phyloP scores from a whole-genome alignment of 2,888 invertebrate species.

The Drosophila macrospina region DNA sequence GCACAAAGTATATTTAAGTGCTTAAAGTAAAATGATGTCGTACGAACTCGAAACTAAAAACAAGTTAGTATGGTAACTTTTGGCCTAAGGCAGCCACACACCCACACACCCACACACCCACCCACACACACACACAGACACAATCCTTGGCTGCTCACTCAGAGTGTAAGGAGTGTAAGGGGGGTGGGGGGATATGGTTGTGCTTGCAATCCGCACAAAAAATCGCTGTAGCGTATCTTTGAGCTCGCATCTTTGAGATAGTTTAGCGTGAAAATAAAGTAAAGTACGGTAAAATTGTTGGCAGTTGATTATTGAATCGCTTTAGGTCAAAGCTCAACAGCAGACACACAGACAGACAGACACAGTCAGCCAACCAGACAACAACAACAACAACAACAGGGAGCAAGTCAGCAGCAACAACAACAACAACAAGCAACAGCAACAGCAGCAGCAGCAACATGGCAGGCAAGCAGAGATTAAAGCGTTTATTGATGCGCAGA shows the following conservation, averaged over 20 bases:
- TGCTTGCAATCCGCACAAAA: conserved; percentile 74
- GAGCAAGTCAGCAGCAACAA: conserved; percentile 50
- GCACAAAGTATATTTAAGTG: conserved; percentile 83
- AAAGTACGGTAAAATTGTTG: conserved; percentile 81
- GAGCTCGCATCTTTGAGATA: conserved; percentile 81
- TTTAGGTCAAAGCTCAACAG: conserved; percentile 81
- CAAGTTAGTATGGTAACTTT: conserved; percentile 82
- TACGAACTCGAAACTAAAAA: conserved; percentile 83
- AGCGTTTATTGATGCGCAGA: conserved; percentile 81
- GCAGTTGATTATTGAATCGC: conserved; percentile 81
- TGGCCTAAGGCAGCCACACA: conserved; percentile 72
- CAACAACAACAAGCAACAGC: conserved; percentile 48
- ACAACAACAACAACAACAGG: conserved; percentile 38
- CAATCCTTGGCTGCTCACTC: background rate
- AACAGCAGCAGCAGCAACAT: conserved; percentile 62
- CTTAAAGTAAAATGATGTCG: conserved; percentile 84
- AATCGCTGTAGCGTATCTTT: conserved; percentile 80
- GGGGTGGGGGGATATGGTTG: conserved; percentile 14
- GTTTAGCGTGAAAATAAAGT: conserved; percentile 81
- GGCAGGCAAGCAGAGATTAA: conserved; percentile 80
- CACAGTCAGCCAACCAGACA: conserved; percentile 29
- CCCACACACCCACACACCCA: conserved; percentile 30
- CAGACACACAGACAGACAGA: conserved; percentile 48
- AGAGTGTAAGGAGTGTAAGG: conserved; percentile 27
- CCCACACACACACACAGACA: conserved; percentile 31